Evolutionary conservation across 1,140 invertebrate genomes (phyloP).

Genomic region (Anoplophora glabripennis): DNA sequence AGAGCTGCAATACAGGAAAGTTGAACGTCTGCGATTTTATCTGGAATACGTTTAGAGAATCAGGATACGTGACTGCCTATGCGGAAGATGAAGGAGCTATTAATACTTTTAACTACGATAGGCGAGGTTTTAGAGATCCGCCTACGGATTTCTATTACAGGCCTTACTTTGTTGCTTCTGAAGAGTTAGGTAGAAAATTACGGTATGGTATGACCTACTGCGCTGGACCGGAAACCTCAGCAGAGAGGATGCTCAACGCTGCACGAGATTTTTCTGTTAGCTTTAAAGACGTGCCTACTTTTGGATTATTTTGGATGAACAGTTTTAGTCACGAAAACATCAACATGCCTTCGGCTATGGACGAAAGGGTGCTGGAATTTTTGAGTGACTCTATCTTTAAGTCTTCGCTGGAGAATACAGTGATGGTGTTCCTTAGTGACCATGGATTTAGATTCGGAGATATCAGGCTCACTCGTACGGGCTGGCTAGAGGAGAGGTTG

Average conservation of each 20-base stretch:
- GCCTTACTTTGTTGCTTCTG: conserved; percentile 62
- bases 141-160: conserved; percentile 75
- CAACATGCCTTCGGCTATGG: conserved; percentile 58
- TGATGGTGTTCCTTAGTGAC: conserved; percentile 74
- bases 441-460: conserved; percentile 79
- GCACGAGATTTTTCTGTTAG: conserved; percentile 59
- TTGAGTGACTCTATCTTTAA: conserved; percentile 39
- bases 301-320: conserved; percentile 70
- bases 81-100: conserved; percentile 61
- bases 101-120: conserved; percentile 64
- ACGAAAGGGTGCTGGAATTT: conserved; percentile 52
- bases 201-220: conserved; percentile 48
- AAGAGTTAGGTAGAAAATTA: conserved; percentile 50
- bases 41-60: conserved; percentile 58
- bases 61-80: conserved; percentile 63
- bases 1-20: conserved; percentile 49
- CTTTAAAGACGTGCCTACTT: conserved; percentile 57
- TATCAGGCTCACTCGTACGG: conserved; percentile 65
- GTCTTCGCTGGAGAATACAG: conserved; percentile 40
- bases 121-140: conserved; percentile 60
- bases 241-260: conserved; percentile 55
- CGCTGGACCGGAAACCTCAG: conserved; percentile 54
- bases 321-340: conserved; percentile 65
- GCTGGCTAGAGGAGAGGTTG: conserved; percentile 79
- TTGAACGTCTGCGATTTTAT: conserved; percentile 61